These are phyloP conservation scores for Epinotia brunnichana DNA, from an alignment of 2,888 invertebrate genomes.

Conservation along the genomic window DNA sequence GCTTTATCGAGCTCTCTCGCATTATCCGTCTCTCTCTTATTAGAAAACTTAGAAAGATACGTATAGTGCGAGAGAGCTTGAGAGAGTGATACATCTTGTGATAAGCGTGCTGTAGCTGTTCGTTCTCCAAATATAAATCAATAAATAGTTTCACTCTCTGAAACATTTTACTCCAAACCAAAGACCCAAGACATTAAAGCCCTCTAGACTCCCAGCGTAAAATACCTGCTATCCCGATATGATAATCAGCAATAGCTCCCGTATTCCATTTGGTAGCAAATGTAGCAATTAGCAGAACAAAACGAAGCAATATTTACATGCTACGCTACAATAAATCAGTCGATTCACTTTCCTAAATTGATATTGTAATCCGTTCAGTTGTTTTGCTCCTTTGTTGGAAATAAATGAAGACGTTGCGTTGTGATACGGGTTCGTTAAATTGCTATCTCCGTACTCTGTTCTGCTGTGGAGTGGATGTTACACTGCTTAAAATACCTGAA, in stretches of 20 bases:
- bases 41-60: too few species aligned
- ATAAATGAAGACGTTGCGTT: slow-evolving; percentile 82
- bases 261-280: slow-evolving; percentile 56
- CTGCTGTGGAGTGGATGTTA: slow-evolving; percentile 56
- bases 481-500: neutral
- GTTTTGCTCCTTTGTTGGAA: slow-evolving; percentile 74
- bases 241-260: slow-evolving; percentile 39
- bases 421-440: slow-evolving; percentile 82
- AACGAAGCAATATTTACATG: slow-evolving; percentile 73
- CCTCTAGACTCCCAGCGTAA: neutral
- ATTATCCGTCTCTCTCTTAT: too few species aligned
- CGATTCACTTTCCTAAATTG: slow-evolving; percentile 83
- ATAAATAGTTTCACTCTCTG: too few species aligned
- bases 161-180: neutral
- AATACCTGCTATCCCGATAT: slow-evolving; percentile 23
- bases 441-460: slow-evolving; percentile 69
- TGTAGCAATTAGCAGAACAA: slow-evolving; percentile 64
- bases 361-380: slow-evolving; percentile 79
- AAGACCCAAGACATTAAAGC: neutral
- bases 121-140: too few species aligned
- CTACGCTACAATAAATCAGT: slow-evolving; percentile 77
- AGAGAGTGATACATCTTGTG: too few species aligned
- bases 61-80: too few species aligned
- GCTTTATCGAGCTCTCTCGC: too few species aligned
- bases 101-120: too few species aligned